Evolutionary conservation across 2,888 invertebrate genomes (phyloP), one percentile per base, ranked within the genome.

Genomic region (Drosophila siamana): DNA sequence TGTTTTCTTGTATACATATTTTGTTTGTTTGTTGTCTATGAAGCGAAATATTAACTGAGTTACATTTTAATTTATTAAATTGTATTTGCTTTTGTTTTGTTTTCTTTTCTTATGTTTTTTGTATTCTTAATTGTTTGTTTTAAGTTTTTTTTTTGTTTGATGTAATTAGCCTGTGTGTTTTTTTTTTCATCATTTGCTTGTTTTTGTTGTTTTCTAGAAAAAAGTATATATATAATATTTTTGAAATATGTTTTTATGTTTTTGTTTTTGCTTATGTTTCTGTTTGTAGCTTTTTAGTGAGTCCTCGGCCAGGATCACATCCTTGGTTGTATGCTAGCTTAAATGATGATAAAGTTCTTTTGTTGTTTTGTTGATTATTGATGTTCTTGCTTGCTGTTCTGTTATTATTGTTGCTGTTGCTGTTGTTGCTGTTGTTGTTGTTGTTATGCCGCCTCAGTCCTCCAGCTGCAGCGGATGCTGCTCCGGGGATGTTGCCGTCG

Each of bases 251-350:
- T 41, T 62, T 67, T 61, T 64, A 57, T 63, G 19, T 82, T 82
- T 78, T 66, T 70, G 47, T 41, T 62, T 67, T 61, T 64, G 60
- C 47, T 59, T 64, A 61, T 59, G 13, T 16, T 55, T 55, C 64
- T 59, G 36, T 55, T 50, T 55, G 47, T 43, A 56, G 46, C 55
- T 68, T 75, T 76, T 84, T 69, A 85, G 84, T 84, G 86, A 86
- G 68, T 84, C 84, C 84, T 84, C 55, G 78, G 74, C 72, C 62
- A 80, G 83, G 85, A 85, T 84, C 85, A 86, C 84, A 86, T 85
- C 85, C 84, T 85, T 85, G 86, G 86, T 85, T 86, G 86, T 82
- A 78, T 82, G 85, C 86, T 85, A 86, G 81, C 85, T 85, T 85
- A 84, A 84, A 82, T 86, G 70, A 84, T 86, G 84, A 85, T 85